These are phyloP conservation scores for zebrafish (Danio rerio) DNA, from an alignment of 2,113 vertebrate species.

Conservation along the genomic window DNA sequence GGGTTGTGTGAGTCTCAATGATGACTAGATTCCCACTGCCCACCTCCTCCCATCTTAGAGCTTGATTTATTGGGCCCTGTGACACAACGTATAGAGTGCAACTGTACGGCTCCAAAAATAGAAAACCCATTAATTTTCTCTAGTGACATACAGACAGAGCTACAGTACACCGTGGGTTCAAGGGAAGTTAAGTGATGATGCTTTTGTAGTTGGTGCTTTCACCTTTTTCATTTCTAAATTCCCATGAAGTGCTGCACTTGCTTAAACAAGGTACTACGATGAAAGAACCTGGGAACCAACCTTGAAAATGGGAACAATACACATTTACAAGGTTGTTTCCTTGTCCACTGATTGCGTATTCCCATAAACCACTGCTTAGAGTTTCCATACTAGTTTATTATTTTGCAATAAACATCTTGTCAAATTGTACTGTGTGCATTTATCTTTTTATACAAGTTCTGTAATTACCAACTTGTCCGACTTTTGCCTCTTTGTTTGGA, in stretches of 20 bases:
- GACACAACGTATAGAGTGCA: conserved; percentile 5
- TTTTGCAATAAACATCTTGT: conserved; percentile 1
- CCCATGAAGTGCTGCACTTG: neutral
- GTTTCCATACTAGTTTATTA: no score
- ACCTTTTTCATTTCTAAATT: neutral
- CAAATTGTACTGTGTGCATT: neutral
- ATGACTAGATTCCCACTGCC: conserved; percentile 24
- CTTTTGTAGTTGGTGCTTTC: neutral
- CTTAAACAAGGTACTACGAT: neutral
- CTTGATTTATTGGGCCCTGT: conserved; percentile 29
- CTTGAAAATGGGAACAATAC: neutral
- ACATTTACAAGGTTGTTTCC: neutral
- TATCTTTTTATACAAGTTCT: neutral
- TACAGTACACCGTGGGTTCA: neutral
- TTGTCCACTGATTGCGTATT: neutral
- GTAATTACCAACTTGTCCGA: neutral
- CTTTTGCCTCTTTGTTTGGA: neutral
- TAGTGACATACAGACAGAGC: neutral
- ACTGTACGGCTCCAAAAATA: neutral
- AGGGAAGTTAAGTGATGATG: neutral
- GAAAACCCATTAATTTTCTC: conserved; percentile 1
- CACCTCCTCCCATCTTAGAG: conserved; percentile 28
- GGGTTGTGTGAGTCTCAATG: conserved; percentile 62
- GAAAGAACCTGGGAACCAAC: neutral
- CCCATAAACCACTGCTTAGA: neutral